Evolutionary conservation across 2,113 vertebrate species (phyloP).

Genomic region (Panurus biarmicus): DNA sequence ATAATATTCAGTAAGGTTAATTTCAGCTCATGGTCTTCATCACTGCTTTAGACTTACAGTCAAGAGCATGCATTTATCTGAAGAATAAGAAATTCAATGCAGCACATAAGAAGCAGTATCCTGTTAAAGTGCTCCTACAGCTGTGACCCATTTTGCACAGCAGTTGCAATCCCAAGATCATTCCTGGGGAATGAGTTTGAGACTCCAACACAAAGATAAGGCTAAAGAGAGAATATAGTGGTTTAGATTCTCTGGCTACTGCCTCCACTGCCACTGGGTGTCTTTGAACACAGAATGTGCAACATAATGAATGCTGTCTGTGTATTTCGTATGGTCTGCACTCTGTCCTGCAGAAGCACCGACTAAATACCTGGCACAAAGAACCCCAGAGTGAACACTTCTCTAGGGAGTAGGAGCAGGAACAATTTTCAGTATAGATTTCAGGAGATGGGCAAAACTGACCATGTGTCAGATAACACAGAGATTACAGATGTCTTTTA

Average conservation of each 20-base stretch:
- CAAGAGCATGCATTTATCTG: background rate
- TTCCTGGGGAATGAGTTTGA: background rate
- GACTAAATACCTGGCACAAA: background rate
- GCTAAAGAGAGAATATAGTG: background rate
- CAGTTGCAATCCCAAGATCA: background rate
- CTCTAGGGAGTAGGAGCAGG: background rate
- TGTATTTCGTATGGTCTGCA: background rate
- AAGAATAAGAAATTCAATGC: background rate
- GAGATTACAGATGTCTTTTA: background rate
- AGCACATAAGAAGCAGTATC: background rate
- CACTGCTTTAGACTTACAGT: background rate
- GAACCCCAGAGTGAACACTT: background rate
- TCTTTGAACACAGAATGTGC: background rate
- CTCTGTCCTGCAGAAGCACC: background rate
- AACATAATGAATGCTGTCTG: background rate
- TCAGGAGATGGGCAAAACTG: background rate
- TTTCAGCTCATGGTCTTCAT: background rate
- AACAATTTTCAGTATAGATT: background rate
- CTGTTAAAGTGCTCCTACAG: background rate
- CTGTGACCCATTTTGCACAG: background rate
- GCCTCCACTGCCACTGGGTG: background rate
- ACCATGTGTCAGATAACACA: background rate
- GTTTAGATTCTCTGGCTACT: background rate
- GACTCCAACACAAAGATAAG: background rate
- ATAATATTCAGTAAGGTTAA: background rate